phyloP scores from a whole-genome alignment of 2,113 vertebrate genomes.

The Nycticryphes semicollaris region DNA sequence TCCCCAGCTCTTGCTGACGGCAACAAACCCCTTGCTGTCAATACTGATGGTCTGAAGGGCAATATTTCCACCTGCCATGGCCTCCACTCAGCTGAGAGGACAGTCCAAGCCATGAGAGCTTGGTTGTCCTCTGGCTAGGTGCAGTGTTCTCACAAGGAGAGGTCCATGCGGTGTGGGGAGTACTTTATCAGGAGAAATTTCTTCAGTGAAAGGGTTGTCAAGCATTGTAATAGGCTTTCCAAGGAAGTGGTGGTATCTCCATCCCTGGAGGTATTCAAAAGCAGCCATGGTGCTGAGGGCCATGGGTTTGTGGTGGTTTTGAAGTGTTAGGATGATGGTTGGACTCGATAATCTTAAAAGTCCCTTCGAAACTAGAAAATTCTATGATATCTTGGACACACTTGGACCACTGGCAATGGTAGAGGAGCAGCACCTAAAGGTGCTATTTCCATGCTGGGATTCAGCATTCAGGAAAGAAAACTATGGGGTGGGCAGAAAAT shows the following conservation, averaged over 20 bases:
- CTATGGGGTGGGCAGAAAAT: background rate
- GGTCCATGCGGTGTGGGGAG: accelerated
- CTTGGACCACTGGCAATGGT: background rate
- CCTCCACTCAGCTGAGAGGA: background rate
- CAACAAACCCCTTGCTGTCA: background rate
- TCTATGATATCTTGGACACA: background rate
- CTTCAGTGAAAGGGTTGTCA: background rate
- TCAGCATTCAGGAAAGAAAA: background rate
- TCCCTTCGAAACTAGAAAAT: background rate
- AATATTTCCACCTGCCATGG: background rate
- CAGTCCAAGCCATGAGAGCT: background rate
- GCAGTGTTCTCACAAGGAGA: background rate
- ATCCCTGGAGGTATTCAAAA: background rate
- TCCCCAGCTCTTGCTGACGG: background rate
- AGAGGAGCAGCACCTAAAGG: background rate
- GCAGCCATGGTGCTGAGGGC: background rate
- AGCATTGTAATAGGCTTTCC: background rate
- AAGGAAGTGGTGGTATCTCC: background rate
- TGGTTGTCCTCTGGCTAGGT: background rate
- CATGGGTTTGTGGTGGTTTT: background rate
- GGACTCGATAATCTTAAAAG: background rate
- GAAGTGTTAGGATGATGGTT: background rate
- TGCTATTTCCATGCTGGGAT: background rate
- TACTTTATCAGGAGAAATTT: background rate
- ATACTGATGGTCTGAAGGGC: background rate